These are phyloP conservation scores for Astyanax mexicanus DNA, from an alignment of 2,797 vertebrate species.

Conservation along the genomic window DNA sequence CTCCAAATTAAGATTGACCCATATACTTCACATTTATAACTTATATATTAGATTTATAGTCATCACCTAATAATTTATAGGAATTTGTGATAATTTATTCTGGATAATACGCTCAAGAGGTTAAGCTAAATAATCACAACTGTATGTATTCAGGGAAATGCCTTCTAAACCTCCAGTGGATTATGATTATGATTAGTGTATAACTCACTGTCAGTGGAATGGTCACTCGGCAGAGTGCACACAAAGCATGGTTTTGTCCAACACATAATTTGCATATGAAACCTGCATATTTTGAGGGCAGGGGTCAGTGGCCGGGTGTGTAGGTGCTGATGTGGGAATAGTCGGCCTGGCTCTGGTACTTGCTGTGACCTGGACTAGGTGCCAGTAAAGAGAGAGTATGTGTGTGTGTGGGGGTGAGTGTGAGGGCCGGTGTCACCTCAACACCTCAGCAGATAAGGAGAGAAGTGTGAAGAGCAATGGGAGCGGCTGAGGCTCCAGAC, in stretches of 20 bases:
- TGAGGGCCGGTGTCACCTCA: slow-evolving; percentile 49
- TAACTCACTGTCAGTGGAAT: neutral
- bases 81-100: neutral
- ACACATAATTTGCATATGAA: neutral
- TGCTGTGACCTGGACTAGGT: slow-evolving; percentile 16
- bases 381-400: slow-evolving; percentile 20
- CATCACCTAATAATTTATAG: too few species aligned
- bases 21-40: neutral
- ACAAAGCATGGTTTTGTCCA: neutral
- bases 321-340: slow-evolving; percentile 51
- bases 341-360: slow-evolving; percentile 11
- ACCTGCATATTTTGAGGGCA: neutral
- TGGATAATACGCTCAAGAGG: neutral
- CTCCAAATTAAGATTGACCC: too few species aligned
- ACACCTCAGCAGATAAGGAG: slow-evolving; percentile 48
- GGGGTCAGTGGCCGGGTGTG: slow-evolving; percentile 25
- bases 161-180: neutral
- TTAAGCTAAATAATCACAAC: neutral
- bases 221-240: neutral
- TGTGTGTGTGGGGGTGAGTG: slow-evolving; percentile 12
- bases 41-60: neutral
- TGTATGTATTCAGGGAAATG: neutral
- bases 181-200: neutral
- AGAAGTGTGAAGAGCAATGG: slow-evolving; percentile 36
- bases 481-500: slow-evolving; percentile 18